Base-by-base conservation (phyloP, 2,113 vertebrate genomes). In the Cheilinus undulatus region DNA sequence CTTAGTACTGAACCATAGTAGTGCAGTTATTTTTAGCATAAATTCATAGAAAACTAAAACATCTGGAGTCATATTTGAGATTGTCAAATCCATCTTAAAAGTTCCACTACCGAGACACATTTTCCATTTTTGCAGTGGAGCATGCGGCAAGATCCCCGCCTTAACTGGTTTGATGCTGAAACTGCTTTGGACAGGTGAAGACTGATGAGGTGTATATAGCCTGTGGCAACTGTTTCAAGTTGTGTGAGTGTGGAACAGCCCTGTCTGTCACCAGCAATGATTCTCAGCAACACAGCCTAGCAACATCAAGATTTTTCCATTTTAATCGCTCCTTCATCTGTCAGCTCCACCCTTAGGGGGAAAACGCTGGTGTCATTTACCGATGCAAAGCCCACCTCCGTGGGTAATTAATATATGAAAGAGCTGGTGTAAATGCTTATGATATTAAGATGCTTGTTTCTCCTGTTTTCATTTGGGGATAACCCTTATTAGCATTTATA, bases 151-250 rank as follows among this genome's bases (percentile, higher is more conserved):
- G 42, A 57, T 22, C 65, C 73, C 82, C 75, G 83, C 81, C 75
- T 71, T 82, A 81, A 85, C 73, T 85, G 76, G 73, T 83, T 77
- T 82, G 83, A 90, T 69, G 85, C 58, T 73, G 56, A 85, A 85
- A 91, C 49, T 81, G 84, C 84, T 86, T 85, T 84, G 73, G 90
- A 92, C 91, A 91, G 88, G 86, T 84, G 73, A 67, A 89, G 88
- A 93, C 86, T 90, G 91, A 93, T 94, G 88, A 92, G 78, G 87
- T 85, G 77, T 69, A 72, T 90, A 89, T 92, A 74, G 85, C 89
- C 85, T 69, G 73, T 92, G 91, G 91, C 90, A 92, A 90, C 74
- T 88, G 86, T 89, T 93, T 92, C 86, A 91, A 91, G 87, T 88
- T 79, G 75, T 83, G 76, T 78, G 63, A 87, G 86, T 76, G 69